phyloP scores from a whole-genome alignment of 2,797 vertebrate genomes.

The Lithobates sylvaticus region DNA sequence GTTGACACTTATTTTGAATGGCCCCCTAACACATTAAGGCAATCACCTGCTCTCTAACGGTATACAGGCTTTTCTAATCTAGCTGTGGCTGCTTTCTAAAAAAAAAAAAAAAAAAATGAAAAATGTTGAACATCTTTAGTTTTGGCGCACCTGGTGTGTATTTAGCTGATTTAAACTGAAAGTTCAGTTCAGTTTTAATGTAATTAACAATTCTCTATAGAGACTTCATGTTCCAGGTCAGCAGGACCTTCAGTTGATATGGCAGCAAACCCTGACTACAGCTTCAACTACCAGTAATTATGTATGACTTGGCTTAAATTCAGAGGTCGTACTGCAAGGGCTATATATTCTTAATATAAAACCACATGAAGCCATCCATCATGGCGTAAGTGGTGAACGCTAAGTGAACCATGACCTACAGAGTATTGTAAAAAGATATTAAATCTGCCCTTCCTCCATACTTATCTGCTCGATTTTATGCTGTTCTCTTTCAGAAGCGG shows the following conservation, averaged over 20 bases:
- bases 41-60: no score
- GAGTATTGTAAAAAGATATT: slow-evolving; percentile 20
- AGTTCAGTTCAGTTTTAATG: not conserved
- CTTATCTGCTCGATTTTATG: not conserved
- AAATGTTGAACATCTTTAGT: not conserved
- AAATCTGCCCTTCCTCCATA: not conserved
- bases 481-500: not conserved
- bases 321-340: not conserved
- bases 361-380: not conserved
- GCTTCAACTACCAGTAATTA: not conserved
- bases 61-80: not conserved
- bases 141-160: not conserved
- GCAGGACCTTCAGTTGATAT: not conserved
- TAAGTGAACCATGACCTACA: not conserved
- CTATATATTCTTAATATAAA: not conserved
- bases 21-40: no score
- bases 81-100: no score
- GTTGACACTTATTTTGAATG: no score
- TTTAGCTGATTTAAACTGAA: not conserved
- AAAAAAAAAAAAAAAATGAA: not conserved
- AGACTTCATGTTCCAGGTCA: not conserved
- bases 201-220: not conserved
- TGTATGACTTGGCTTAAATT: not conserved
- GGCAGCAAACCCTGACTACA: not conserved
- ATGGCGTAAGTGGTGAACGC: not conserved